Conservation (phyloP, 2,888 invertebrate genomes). For the Uloborus plumipes region DNA sequence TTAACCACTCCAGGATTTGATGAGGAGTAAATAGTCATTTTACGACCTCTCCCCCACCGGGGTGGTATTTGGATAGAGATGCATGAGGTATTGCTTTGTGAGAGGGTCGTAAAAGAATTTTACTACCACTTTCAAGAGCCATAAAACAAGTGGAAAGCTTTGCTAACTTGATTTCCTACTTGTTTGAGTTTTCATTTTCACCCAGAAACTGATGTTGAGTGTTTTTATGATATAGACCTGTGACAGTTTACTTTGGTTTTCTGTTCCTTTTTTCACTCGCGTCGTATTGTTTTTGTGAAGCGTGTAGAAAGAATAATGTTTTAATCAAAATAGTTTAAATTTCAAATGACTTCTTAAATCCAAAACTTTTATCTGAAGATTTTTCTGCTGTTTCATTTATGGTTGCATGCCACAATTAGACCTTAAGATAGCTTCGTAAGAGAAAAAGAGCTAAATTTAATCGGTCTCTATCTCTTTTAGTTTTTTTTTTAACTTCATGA, state of each 20-base stretch:
- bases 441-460: too few relatives aligned
- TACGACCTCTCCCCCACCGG: constrained; percentile 33
- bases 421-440: too few relatives aligned
- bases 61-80: constrained; percentile 46
- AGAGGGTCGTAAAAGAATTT: constrained; percentile 40
- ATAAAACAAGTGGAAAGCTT: constrained; percentile 51
- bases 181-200: constrained; percentile 15
- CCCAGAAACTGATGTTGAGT: not conserved
- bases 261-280: not conserved
- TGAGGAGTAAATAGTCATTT: constrained; percentile 60
- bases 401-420: too few relatives aligned
- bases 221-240: not conserved
- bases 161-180: constrained; percentile 37
- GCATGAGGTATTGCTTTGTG: constrained; percentile 24
- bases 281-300: too few relatives aligned
- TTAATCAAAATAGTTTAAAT: too few relatives aligned
- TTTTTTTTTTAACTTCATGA: too few relatives aligned
- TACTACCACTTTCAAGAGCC: constrained; percentile 39
- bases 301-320: too few relatives aligned
- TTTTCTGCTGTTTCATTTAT: not conserved
- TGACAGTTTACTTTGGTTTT: not conserved
- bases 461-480: too few relatives aligned
- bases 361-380: not conserved
- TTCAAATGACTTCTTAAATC: not conserved
- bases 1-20: constrained; percentile 40